Percentiles rank a stretch among this genome's conserved stretches.
phyloP scores from a whole-genome alignment of 2,113 vertebrate genomes.

The Paradisaea rubra region DNA sequence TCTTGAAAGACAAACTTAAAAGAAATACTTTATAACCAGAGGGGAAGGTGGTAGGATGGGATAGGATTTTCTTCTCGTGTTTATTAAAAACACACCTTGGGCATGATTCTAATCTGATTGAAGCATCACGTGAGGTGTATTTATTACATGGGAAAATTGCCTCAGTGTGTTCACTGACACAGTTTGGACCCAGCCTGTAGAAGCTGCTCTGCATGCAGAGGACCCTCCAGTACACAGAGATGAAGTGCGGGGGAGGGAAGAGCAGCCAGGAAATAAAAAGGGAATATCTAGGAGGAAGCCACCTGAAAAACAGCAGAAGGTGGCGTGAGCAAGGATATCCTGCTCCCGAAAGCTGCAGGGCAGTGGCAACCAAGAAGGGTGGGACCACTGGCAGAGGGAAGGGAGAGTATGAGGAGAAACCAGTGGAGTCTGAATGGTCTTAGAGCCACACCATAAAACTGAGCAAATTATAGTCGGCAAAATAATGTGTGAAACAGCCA shows the following conservation, averaged over 20 bases:
- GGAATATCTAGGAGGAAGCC: neutral
- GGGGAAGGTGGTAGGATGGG: conserved; percentile 9
- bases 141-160: conserved; percentile 56
- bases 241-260: fast-evolving
- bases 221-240: neutral
- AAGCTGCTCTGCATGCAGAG: neutral
- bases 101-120: conserved; percentile 45
- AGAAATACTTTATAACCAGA: conserved; percentile 21
- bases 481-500: neutral
- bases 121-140: conserved; percentile 7
- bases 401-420: neutral
- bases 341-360: neutral
- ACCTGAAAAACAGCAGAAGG: neutral
- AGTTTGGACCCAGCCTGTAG: neutral
- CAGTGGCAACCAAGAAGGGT: neutral
- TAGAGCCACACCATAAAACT: neutral
- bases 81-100: conserved; percentile 48
- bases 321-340: neutral
- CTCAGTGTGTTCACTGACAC: conserved; percentile 36
- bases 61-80: conserved; percentile 23
- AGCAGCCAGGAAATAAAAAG: neutral
- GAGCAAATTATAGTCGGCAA: neutral
- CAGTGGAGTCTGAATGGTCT: neutral
- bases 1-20: conserved; percentile 37
- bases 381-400: neutral